phyloP scores from a whole-genome alignment of 1,140 invertebrate genomes.

The Sitophilus oryzae region DNA sequence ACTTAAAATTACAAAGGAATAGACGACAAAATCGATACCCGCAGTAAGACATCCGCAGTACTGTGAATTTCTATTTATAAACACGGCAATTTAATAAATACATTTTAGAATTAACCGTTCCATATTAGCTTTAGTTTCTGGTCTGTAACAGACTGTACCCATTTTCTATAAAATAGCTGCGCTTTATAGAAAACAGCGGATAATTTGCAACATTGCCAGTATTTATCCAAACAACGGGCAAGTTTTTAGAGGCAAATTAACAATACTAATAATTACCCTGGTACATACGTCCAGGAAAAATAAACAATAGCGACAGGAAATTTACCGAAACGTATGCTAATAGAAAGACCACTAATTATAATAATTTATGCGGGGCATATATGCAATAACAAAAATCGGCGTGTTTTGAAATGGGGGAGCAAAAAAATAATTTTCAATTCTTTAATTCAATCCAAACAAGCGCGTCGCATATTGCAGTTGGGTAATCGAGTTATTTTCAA shows the following conservation, averaged over 20 bases:
- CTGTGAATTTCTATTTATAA: no score
- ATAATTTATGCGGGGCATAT: no score
- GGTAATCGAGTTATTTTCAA: no score
- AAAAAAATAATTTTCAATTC: no score
- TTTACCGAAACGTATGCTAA: neutral
- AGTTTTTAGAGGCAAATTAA: constrained; percentile 8
- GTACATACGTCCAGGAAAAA: neutral
- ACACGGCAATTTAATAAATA: neutral
- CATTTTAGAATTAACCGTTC: neutral
- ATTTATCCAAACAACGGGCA: constrained; percentile 14
- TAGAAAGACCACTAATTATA: neutral
- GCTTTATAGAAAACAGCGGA: constrained; percentile 7
- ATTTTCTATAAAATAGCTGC: neutral
- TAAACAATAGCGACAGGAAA: neutral
- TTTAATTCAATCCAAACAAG: no score
- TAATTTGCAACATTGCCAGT: constrained; percentile 8
- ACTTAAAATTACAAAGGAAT: no score
- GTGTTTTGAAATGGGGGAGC: no score
- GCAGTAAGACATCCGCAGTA: no score
- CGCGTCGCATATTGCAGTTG: no score
- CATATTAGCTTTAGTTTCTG: neutral
- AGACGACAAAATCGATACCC: no score
- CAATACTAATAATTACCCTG: constrained; percentile 7
- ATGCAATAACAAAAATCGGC: no score
- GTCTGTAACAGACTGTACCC: neutral